Evolutionary conservation across 2,113 vertebrate species (phyloP), one percentile per base, ranked within the genome.

Genomic region (Coptodon rendalli): DNA sequence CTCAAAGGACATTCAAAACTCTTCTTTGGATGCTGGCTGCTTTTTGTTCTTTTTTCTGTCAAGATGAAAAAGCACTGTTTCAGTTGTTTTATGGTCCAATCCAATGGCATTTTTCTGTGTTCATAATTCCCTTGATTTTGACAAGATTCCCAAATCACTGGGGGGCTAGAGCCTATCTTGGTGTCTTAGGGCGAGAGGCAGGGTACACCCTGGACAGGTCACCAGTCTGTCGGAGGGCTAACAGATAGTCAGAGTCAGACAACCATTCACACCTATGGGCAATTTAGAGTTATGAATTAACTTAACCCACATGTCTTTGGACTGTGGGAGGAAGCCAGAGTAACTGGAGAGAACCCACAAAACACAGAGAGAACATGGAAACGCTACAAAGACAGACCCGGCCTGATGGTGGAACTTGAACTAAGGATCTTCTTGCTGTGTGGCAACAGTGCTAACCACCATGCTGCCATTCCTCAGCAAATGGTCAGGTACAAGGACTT

Each of bases 11-110:
- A 27, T 27, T 73, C 8, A 27, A 17, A 11, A 2, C 22, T 45
- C 40, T 27, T 29, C 22, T 27, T 73, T 76, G 40, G 14, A 48
- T 45, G 22, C 0, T 73, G 66, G 22, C 40, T 76, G 68, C 68
- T 14, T 48, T 76, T 48, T 48, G 14, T 17, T 43, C 68, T 76
- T 16, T 17, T 29, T 45, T 45, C 40, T 76, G 22, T 76, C 14
- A 11, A 27, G 68, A 0, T 76, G 68, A 1, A 27, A 43, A 45
- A 4, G 10, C 6, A 29, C 0, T 0, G 0, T 43, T 76, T 48
- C 22, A 48, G 0, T 73, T 10, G 4, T 17, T 45, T 48, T 48
- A 45, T 17, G 68, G 22, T 73, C 22, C 22, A 9, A 27, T 43
- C 38, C 38, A 9, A 0, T 4, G 0, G 2, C 22, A 73, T 27